Evolutionary conservation across 1,140 invertebrate genomes (phyloP).

Genomic region (Neelides sp.): DNA sequence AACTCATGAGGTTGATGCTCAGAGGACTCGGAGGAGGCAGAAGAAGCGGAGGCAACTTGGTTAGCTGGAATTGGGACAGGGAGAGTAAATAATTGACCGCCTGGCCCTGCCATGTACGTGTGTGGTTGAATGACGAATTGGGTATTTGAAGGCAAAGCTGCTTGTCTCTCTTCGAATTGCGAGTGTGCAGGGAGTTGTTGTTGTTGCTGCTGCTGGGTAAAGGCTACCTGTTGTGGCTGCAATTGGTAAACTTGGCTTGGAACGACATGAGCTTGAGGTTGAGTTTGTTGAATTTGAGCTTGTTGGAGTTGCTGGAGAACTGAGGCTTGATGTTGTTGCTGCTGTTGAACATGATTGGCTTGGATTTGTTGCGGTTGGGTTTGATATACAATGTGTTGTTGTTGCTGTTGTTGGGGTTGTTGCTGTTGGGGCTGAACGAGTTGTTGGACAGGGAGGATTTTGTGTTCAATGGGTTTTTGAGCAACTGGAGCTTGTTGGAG

Average conservation of each 20-base stretch:
- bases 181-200: not conserved
- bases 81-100: conserved; percentile 26
- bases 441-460: not conserved
- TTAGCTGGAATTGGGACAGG: conserved; percentile 23
- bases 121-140: conserved; percentile 27
- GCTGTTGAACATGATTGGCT: not conserved
- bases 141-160: not conserved
- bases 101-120: conserved; percentile 22
- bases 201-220: not conserved
- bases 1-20: conserved; percentile 6
- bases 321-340: conserved; percentile 1
- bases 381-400: not conserved
- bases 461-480: too few relatives aligned
- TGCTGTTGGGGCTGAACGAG: conserved; percentile 39
- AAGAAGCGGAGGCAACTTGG: not conserved
- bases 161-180: conserved; percentile 2
- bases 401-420: conserved; percentile 9
- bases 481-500: not conserved
- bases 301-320: conserved; percentile 5
- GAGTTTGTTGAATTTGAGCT: not conserved
- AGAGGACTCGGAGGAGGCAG: conserved; percentile 1
- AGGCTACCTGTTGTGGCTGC: conserved; percentile 2
- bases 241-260: not conserved
- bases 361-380: not conserved
- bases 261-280: not conserved